A percentile compares a stretch with the other conserved stretches of the same genome.
Evolutionary conservation across 2,113 vertebrate species (phyloP).

Genomic region (Ardeotis arabs): DNA sequence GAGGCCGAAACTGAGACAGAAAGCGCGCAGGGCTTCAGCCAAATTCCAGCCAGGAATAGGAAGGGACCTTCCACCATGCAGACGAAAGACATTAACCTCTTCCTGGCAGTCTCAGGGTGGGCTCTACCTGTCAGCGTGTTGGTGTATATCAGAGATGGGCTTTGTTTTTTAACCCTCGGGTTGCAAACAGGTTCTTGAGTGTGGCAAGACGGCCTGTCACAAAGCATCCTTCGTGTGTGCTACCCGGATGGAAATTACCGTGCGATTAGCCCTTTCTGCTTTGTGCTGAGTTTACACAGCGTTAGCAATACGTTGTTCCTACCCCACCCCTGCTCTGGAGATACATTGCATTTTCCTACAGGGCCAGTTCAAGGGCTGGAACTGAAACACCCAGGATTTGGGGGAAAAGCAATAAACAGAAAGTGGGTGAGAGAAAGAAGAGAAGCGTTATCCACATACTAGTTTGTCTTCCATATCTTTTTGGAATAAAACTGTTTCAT

Average conservation of each 20-base stretch:
- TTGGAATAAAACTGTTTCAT: constrained; percentile 36
- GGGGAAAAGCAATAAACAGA: not conserved
- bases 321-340: not conserved
- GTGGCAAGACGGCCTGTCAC: not conserved
- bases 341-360: not conserved
- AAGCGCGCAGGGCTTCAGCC: not conserved
- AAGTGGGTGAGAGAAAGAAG: not conserved
- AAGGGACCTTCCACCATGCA: not conserved
- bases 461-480: constrained; percentile 1
- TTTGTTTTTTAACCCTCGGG: not conserved
- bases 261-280: not conserved
- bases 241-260: not conserved
- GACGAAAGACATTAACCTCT: not conserved
- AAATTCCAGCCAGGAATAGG: not conserved
- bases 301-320: not conserved
- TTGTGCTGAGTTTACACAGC: not conserved
- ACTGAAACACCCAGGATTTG: not conserved
- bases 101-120: not conserved
- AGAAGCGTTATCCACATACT: not conserved
- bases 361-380: not conserved
- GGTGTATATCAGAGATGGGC: not conserved
- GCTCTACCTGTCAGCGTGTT: not conserved
- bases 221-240: not conserved
- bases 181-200: not conserved
- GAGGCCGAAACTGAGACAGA: not conserved